Evolutionary conservation across 2,888 invertebrate genomes (phyloP).

Genomic region (Linhomoeus sp.): DNA sequence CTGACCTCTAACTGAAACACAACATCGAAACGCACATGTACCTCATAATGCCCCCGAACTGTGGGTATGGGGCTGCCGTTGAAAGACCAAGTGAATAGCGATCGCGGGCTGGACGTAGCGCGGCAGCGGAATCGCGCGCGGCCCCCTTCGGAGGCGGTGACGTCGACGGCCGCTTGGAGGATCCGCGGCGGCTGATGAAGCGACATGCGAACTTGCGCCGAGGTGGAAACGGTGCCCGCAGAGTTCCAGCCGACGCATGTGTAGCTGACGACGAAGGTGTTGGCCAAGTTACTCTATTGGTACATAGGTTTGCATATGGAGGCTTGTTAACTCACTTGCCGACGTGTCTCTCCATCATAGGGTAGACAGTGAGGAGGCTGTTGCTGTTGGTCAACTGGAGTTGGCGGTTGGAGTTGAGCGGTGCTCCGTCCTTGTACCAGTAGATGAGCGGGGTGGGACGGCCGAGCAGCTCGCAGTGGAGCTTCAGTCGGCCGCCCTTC

Average conservation of each 20-base stretch:
- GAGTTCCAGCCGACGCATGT: slow-evolving; percentile 28
- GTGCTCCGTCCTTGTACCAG: slow-evolving; percentile 10
- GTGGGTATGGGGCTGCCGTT: slow-evolving; percentile 37
- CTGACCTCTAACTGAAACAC: no score
- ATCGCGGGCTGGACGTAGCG: slow-evolving; percentile 59
- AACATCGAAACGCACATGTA: no score
- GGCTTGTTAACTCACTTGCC: slow-evolving; percentile 12
- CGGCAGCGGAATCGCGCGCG: slow-evolving; percentile 58
- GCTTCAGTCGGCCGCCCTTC: slow-evolving; percentile 15
- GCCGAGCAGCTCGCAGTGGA: slow-evolving; percentile 18
- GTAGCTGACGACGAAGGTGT: slow-evolving; percentile 11
- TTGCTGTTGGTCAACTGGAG: slow-evolving; percentile 10
- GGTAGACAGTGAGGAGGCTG: slow-evolving; percentile 16
- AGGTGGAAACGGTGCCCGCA: slow-evolving; percentile 11
- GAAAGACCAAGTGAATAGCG: slow-evolving; percentile 68
- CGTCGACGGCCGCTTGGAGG: slow-evolving; percentile 12
- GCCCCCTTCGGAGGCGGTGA: slow-evolving; percentile 39
- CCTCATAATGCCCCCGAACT: slow-evolving; percentile 25
- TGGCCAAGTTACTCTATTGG: neutral
- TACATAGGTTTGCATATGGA: no score
- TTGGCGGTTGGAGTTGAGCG: slow-evolving; percentile 8
- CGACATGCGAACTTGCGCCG: slow-evolving; percentile 9
- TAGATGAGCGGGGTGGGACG: slow-evolving; percentile 13
- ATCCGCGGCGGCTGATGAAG: slow-evolving; percentile 15
- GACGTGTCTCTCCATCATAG: slow-evolving; percentile 19